These are phyloP conservation scores for Neomorphus geoffroyi DNA, from an alignment of 2,797 vertebrate species.

Conservation along the genomic window DNA sequence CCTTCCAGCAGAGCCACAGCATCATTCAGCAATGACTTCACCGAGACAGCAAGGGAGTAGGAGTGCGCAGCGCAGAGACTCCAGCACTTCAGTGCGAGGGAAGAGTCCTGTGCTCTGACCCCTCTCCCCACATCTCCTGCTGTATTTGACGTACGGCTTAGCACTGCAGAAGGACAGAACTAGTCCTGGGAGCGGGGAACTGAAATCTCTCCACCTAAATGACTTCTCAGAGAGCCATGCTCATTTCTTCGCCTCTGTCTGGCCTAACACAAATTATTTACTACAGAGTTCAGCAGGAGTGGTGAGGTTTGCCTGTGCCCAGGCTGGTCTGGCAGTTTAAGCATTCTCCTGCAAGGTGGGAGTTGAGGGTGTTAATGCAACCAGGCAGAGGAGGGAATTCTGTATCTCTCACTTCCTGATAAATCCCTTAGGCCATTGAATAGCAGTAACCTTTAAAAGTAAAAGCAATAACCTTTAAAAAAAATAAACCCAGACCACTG, in stretches of 20 bases:
- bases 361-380: not conserved
- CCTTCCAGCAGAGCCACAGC: not conserved
- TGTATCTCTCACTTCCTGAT: not conserved
- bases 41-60: not conserved
- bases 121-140: not conserved
- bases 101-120: not conserved
- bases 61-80: not conserved
- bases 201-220: not conserved
- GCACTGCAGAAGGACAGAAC: not conserved
- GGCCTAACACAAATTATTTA: not conserved
- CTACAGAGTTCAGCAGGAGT: not conserved
- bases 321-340: not conserved
- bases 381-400: not conserved
- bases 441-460: not conserved
- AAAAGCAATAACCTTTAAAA: not conserved
- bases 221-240: not conserved
- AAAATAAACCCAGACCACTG: not conserved
- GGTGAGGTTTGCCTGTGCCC: not conserved
- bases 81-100: not conserved
- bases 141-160: not conserved
- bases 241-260: not conserved
- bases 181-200: not conserved
- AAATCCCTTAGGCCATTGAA: not conserved
- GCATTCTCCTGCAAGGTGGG: not conserved
- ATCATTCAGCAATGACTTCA: not conserved